These are phyloP conservation scores for Latrodectus elegans DNA, from an alignment of 2,888 invertebrate genomes.

Conservation along the genomic window DNA sequence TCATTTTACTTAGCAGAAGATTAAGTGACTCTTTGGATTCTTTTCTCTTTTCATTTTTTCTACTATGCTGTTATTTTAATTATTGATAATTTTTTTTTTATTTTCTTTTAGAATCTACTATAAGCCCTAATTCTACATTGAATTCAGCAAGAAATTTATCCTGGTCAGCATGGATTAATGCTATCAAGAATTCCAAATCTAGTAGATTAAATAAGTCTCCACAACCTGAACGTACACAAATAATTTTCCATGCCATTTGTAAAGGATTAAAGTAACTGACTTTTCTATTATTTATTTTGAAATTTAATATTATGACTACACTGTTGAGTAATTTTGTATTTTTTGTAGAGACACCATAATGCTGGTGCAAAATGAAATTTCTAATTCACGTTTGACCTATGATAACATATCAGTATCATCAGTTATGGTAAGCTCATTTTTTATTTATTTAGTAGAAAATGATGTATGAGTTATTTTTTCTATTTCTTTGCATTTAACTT, in stretches of 20 bases:
- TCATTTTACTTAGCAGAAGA: background rate
- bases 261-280: slow-evolving; percentile 73
- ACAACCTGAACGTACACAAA: slow-evolving; percentile 73
- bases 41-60: background rate
- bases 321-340: background rate
- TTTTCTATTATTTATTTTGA: slow-evolving; percentile 4
- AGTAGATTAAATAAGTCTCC: slow-evolving; percentile 74
- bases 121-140: slow-evolving; percentile 48
- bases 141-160: slow-evolving; percentile 48
- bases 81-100: too few species aligned
- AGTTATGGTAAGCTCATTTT: slow-evolving; percentile 44
- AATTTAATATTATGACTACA: slow-evolving; percentile 2
- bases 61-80: too few species aligned
- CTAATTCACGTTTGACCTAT: slow-evolving; percentile 55
- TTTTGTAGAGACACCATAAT: slow-evolving; percentile 44
- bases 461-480: too few species aligned
- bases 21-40: background rate
- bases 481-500: too few species aligned
- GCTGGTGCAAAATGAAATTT: slow-evolving; percentile 56
- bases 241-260: slow-evolving; percentile 74
- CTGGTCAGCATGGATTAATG: slow-evolving; percentile 45
- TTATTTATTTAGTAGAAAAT: background rate
- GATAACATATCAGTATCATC: slow-evolving; percentile 63
- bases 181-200: slow-evolving; percentile 47
- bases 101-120: slow-evolving; percentile 34